phyloP scores from a whole-genome alignment of 2,888 invertebrate genomes.

The Abrostola tripartita region DNA sequence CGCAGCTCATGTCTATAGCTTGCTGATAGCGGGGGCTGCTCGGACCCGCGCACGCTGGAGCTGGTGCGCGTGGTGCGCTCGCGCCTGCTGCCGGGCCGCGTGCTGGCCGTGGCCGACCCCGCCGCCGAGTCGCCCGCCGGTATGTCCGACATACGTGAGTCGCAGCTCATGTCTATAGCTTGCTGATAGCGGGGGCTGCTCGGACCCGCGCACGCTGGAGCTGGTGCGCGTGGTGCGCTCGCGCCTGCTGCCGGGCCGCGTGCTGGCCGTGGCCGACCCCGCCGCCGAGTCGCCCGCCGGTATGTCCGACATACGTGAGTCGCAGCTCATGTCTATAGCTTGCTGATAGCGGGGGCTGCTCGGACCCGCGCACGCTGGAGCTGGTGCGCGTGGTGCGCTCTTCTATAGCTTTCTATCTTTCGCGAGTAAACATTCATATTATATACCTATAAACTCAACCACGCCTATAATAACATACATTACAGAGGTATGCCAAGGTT shows the following conservation, averaged over 20 bases:
- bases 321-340: slow-evolving; percentile 27
- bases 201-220: slow-evolving; percentile 90
- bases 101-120: slow-evolving; percentile 90
- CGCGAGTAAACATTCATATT: too few relatives aligned
- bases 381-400: slow-evolving; percentile 89
- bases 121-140: slow-evolving; percentile 80
- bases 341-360: slow-evolving; percentile 90
- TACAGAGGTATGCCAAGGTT: too few relatives aligned
- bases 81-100: slow-evolving; percentile 90
- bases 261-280: slow-evolving; percentile 90
- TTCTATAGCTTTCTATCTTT: not conserved
- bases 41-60: slow-evolving; percentile 90
- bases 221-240: slow-evolving; percentile 90
- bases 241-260: slow-evolving; percentile 90
- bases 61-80: slow-evolving; percentile 90
- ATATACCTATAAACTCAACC: too few relatives aligned
- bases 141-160: slow-evolving; percentile 85
- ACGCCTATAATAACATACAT: too few relatives aligned
- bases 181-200: slow-evolving; percentile 90
- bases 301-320: slow-evolving; percentile 85
- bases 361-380: slow-evolving; percentile 90
- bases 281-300: slow-evolving; percentile 80
- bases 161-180: slow-evolving; percentile 28
- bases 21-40: slow-evolving; percentile 90
- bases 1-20: slow-evolving; percentile 28